Percentiles rank a stretch among this genome's conserved stretches.
These are phyloP conservation scores for Lycaon pictus DNA, from an alignment of 2,113 vertebrate species.

Conservation along the genomic window DNA sequence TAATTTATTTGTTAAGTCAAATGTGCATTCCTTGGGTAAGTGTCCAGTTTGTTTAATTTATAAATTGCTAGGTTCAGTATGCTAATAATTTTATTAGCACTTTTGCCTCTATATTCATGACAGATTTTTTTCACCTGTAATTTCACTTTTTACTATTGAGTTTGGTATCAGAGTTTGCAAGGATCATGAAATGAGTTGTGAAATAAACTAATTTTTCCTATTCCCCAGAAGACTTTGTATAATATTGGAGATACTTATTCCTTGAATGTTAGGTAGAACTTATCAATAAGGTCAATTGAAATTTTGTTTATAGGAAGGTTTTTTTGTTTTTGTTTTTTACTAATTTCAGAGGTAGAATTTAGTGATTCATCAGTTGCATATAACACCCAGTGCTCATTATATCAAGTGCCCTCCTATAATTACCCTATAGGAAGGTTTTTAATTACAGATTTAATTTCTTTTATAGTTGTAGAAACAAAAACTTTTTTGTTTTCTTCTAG, in stretches of 20 bases:
- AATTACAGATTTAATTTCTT: conserved; percentile 29
- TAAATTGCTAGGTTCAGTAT: background rate
- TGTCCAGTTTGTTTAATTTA: background rate
- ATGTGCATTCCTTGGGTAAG: background rate
- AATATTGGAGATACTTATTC: background rate
- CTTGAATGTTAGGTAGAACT: conserved; percentile 25
- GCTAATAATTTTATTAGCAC: conserved; percentile 28
- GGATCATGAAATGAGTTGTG: background rate
- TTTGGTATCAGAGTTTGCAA: background rate
- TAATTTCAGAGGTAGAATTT: no score
- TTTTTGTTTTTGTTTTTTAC: background rate
- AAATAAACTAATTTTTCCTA: background rate
- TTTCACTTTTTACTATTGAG: background rate
- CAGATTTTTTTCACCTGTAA: background rate
- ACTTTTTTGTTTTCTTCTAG: conserved; percentile 9
- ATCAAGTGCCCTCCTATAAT: no score
- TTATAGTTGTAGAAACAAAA: background rate
- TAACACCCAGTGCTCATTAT: no score
- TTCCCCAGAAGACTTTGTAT: background rate
- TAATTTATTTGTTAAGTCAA: background rate
- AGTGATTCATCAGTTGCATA: no score
- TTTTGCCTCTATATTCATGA: background rate
- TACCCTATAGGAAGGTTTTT: background rate
- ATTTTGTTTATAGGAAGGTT: background rate
- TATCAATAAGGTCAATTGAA: background rate